These are phyloP conservation scores for Leptocoma aspasia DNA, from an alignment of 2,113 vertebrate genomes.

Conservation along the genomic window DNA sequence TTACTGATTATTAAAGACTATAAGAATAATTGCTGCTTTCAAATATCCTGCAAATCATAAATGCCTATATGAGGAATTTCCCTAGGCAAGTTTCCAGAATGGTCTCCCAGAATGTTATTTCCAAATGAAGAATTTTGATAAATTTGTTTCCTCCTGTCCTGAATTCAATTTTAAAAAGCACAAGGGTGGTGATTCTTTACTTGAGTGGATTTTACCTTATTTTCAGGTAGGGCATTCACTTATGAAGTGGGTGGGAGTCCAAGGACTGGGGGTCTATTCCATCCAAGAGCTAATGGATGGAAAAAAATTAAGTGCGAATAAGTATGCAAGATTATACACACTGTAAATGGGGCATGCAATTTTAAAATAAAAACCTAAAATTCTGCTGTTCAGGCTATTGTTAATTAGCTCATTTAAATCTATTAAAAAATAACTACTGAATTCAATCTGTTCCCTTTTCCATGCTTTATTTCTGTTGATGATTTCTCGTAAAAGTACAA, in stretches of 20 bases:
- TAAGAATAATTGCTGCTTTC: not conserved
- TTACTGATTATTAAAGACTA: not conserved
- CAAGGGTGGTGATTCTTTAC: not conserved
- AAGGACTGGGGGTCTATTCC: not conserved
- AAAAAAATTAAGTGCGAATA: slow-evolving; percentile 30
- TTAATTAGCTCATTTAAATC: slow-evolving; percentile 69
- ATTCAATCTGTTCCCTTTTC: slow-evolving; percentile 50
- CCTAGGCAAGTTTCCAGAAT: not conserved
- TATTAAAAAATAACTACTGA: slow-evolving; percentile 57
- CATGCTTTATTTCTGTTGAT: slow-evolving; percentile 65
- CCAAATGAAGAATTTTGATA: not conserved
- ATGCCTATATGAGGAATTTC: not conserved
- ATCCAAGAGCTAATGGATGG: not conserved
- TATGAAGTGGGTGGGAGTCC: not conserved
- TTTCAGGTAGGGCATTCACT: not conserved
- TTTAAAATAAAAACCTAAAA: slow-evolving; percentile 66
- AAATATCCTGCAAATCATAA: not conserved
- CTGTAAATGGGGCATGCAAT: slow-evolving; percentile 37
- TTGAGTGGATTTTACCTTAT: not conserved
- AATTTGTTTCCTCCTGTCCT: not conserved
- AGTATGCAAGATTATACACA: slow-evolving; percentile 30
- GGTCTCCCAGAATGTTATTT: not conserved
- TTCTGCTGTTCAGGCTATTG: slow-evolving; percentile 44
- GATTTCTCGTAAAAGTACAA: slow-evolving; percentile 65
- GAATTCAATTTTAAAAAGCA: not conserved